A percentile compares a stretch with the other conserved stretches of the same genome.
These are phyloP conservation scores for Silurus aristotelis DNA, from an alignment of 2,797 vertebrate species.

Conservation along the genomic window DNA sequence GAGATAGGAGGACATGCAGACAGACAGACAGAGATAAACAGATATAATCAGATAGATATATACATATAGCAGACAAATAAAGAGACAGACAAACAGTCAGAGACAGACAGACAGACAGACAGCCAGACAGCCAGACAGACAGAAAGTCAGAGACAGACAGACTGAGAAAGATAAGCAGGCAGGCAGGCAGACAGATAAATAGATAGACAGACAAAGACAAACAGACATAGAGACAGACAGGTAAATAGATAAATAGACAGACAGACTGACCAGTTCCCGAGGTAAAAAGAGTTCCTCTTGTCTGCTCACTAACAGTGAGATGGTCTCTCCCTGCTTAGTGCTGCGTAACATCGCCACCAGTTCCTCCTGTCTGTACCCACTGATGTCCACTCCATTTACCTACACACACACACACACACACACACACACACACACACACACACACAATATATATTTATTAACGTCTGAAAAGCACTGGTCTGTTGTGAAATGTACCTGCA, in stretches of 20 bases:
- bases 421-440: conserved; percentile 3
- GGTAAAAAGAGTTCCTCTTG: conserved; percentile 88
- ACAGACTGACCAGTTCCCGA: conserved; percentile 84
- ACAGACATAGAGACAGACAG: conserved; percentile 4
- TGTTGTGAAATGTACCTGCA: background rate
- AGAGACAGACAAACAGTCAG: background rate
- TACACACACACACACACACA: conserved; percentile 55
- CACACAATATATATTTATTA: background rate
- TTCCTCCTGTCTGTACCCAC: conserved; percentile 86
- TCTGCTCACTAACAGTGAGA: conserved; percentile 80
- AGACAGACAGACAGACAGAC: background rate
- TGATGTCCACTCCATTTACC: conserved; percentile 90
- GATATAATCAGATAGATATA: no score
- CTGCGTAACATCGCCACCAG: conserved; percentile 91
- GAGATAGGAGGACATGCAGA: background rate
- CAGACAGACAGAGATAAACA: conserved; percentile 66
- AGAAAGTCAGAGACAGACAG: background rate
- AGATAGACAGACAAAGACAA: background rate
- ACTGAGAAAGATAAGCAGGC: background rate
- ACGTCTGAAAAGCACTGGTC: background rate
- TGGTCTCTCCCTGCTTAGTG: conserved; percentile 89
- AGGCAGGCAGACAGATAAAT: background rate
- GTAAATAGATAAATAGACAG: conserved; percentile 10
- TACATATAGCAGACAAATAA: background rate
- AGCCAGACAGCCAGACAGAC: background rate